phyloP scores from a whole-genome alignment of 30 jellyfish, hydroid and myxozoan genomes.

The Rhopilema esculentum region DNA sequence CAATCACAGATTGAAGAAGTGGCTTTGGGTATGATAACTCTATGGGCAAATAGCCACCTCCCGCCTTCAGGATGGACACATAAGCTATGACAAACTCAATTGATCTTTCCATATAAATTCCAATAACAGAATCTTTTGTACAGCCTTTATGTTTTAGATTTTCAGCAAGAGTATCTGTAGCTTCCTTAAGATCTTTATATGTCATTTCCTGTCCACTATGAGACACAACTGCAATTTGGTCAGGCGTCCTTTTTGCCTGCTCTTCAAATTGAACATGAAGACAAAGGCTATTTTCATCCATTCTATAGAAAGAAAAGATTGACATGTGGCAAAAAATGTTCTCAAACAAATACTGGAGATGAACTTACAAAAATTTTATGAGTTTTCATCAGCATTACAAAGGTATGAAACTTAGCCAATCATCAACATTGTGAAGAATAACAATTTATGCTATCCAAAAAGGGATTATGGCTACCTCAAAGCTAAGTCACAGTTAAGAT shows the following conservation, averaged over 20 bases:
- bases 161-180: constrained; percentile 66
- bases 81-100: constrained; percentile 73
- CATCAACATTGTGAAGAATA: no score
- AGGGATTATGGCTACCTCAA: no score
- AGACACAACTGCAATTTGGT: constrained; percentile 73
- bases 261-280: constrained; percentile 75
- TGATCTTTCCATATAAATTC: constrained; percentile 86
- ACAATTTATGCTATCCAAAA: no score
- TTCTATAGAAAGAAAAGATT: constrained; percentile 4
- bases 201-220: constrained; percentile 65
- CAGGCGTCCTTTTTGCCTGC: constrained; percentile 72
- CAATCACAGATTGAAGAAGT: constrained; percentile 80
- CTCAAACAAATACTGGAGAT: no score
- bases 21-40: constrained; percentile 87
- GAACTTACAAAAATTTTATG: no score
- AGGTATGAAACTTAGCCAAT: no score
- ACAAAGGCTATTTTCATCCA: constrained; percentile 56
- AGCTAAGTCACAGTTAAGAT: no score
- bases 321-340: neutral
- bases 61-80: constrained; percentile 84
- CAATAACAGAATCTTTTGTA: constrained; percentile 82
- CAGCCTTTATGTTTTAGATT: constrained; percentile 73
- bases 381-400: no score
- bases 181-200: constrained; percentile 55
- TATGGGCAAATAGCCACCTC: constrained; percentile 88